Base-by-base conservation (phyloP, 2,888 invertebrate genomes). In the Tinea pellionella region DNA sequence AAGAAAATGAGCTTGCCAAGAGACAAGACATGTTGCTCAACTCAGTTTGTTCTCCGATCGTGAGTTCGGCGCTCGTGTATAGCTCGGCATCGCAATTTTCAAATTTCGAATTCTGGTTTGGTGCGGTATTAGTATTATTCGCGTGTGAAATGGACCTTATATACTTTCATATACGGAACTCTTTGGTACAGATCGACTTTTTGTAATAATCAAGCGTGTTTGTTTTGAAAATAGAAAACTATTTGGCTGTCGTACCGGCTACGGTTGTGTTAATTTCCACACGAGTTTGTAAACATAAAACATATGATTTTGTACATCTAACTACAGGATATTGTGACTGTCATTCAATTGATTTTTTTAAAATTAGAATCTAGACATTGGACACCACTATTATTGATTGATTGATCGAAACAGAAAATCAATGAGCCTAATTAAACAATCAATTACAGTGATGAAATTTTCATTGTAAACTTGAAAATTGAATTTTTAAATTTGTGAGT, bases 81-180 rank as follows among this genome's bases (percentile, higher is more conserved):
- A 68, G 69, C 59, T 66, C 73, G 1, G 78, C 73, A 0, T 75
- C 77, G 0, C 73, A 72, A 61, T 63, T 79, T 41, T 78, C 84
- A 1, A 80, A 83, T 70, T 72, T 78, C 1, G 85, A 88, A 65
- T 88, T 88, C 64, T 88, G 88, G 88, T 67, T 80, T 42, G 87
- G 86, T 7, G 74, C 75, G 0, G 61, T 88, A 1, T 64, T 88
- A 42, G 75, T 88, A 61, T 56, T 88, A 0, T 65, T 85, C 64
- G 88, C 88, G 59, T 88, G 87, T 69, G 88, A 88, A 75, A 73
- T 88, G 77, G 87, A 88, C 71, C 64, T 88, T 13, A 73, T 88
- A 61, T 88, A 81, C 64, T 88, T 86, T 61, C 86, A 85, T 63
- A 71, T 78, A 59, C 57, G 74, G 55, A 69, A 77, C 63, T 61